These are phyloP conservation scores for Champsocephalus esox DNA, from an alignment of 2,797 vertebrate species.

Conservation along the genomic window DNA sequence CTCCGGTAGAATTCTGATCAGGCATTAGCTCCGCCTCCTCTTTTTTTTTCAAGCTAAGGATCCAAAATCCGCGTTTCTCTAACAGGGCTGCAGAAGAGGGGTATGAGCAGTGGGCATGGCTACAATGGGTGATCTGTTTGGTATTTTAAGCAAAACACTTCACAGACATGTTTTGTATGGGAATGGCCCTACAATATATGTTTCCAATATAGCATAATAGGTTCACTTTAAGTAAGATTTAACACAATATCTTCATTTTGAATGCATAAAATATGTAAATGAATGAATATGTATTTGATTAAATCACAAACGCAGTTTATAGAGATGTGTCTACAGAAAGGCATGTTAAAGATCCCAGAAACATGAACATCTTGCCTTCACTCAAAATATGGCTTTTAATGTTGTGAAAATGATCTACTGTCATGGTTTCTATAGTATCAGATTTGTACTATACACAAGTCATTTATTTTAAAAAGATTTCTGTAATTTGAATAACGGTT, in stretches of 20 bases:
- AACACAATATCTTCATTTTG: neutral
- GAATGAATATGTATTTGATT: neutral
- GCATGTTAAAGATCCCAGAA: neutral
- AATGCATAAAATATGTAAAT: neutral
- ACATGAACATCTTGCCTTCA: neutral
- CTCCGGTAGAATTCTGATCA: no score
- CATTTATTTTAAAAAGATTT: neutral
- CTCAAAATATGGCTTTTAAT: neutral
- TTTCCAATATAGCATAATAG: no score
- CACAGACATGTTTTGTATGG: no score
- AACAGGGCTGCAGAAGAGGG: no score
- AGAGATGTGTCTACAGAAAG: neutral
- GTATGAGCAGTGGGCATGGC: no score
- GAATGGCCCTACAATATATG: no score
- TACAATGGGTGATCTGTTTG: no score
- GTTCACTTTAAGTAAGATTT: neutral
- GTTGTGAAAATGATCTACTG: conserved; percentile 2
- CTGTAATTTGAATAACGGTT: neutral
- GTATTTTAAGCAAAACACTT: no score
- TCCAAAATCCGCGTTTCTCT: no score
- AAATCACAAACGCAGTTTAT: neutral
- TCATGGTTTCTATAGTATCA: neutral
- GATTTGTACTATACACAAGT: neutral
- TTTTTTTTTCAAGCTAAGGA: no score
- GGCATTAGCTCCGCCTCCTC: no score